Evolutionary conservation across 2,888 invertebrate species (phyloP).

Genomic region (Ophion ventricosus): DNA sequence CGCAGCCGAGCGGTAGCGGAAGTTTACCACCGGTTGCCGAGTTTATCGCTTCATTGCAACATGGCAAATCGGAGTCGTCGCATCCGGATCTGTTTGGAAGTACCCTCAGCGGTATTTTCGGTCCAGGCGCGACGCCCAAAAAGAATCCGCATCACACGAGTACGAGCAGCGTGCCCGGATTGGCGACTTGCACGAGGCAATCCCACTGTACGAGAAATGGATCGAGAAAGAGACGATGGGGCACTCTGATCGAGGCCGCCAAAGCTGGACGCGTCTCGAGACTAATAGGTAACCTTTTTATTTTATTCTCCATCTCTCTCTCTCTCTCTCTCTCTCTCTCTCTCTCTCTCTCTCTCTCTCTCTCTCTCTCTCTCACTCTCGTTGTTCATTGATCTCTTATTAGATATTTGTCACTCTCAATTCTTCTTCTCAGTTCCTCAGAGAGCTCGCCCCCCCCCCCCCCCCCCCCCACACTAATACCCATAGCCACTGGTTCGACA

Average conservation of each 20-base stretch:
- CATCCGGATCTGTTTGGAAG: slow-evolving; percentile 88
- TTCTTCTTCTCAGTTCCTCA: too few relatives aligned
- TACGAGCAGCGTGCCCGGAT: slow-evolving; percentile 80
- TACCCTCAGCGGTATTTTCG: slow-evolving; percentile 89
- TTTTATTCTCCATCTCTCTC: slow-evolving; percentile 6
- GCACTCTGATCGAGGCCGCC: slow-evolving; percentile 94
- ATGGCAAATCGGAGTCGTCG: slow-evolving; percentile 85
- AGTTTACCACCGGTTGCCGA: slow-evolving; percentile 91
- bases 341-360: too few relatives aligned
- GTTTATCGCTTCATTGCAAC: slow-evolving; percentile 90
- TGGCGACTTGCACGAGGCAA: slow-evolving; percentile 73
- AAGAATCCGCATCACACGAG: slow-evolving; percentile 83
- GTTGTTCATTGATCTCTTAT: too few relatives aligned
- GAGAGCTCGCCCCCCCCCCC: too few relatives aligned
- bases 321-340: neutral
- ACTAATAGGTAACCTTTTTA: slow-evolving; percentile 86
- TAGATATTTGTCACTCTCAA: too few relatives aligned
- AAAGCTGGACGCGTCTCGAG: slow-evolving; percentile 92
- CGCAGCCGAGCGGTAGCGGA: slow-evolving; percentile 84
- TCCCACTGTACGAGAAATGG: slow-evolving; percentile 71
- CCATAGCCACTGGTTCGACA: too few relatives aligned
- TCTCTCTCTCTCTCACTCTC: too few relatives aligned
- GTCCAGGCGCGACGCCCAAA: slow-evolving; percentile 84
- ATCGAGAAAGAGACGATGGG: slow-evolving; percentile 91
- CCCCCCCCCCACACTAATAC: too few relatives aligned